phyloP scores from a whole-genome alignment of 2,888 invertebrate genomes.

The Andrena minutula region DNA sequence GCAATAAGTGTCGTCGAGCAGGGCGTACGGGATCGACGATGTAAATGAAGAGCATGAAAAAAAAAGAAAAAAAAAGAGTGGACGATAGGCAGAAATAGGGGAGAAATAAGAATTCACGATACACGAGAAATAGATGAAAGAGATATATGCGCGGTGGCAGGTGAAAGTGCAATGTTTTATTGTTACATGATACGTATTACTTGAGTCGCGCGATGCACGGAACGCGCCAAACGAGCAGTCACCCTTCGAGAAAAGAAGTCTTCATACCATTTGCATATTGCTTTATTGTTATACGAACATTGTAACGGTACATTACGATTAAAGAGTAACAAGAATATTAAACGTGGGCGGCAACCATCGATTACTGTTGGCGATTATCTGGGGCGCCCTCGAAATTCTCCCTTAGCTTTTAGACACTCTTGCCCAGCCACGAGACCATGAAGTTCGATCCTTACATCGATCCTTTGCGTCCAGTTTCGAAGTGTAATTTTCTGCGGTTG shows the following conservation, averaged over 20 bases:
- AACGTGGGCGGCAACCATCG: conserved; percentile 61
- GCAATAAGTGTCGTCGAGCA: conserved; percentile 32
- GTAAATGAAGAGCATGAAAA: background rate
- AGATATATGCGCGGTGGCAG: conserved; percentile 39
- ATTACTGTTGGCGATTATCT: conserved; percentile 55
- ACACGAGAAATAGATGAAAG: conserved; percentile 8
- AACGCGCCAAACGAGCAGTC: conserved; percentile 63
- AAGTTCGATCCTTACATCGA: background rate
- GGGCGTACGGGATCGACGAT: background rate
- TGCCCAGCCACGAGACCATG: background rate
- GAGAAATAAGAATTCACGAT: background rate
- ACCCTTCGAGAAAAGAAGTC: conserved; percentile 62
- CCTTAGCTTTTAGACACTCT: conserved; percentile 3
- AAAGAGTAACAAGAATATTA: conserved; percentile 47
- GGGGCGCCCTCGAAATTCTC: background rate
- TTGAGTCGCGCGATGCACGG: conserved; percentile 66
- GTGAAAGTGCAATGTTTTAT: conserved; percentile 69
- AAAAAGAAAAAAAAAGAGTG: background rate
- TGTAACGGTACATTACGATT: conserved; percentile 71
- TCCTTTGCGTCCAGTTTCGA: background rate
- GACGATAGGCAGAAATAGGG: conserved; percentile 17
- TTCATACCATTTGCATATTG: conserved; percentile 77
- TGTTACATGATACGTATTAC: conserved; percentile 46
- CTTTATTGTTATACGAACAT: conserved; percentile 76
- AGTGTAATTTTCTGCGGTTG: too few relatives aligned